Evolutionary conservation across 37 sponge, comb jelly and placozoan species (phyloP).

Genomic region (Eunapius fragilis): DNA sequence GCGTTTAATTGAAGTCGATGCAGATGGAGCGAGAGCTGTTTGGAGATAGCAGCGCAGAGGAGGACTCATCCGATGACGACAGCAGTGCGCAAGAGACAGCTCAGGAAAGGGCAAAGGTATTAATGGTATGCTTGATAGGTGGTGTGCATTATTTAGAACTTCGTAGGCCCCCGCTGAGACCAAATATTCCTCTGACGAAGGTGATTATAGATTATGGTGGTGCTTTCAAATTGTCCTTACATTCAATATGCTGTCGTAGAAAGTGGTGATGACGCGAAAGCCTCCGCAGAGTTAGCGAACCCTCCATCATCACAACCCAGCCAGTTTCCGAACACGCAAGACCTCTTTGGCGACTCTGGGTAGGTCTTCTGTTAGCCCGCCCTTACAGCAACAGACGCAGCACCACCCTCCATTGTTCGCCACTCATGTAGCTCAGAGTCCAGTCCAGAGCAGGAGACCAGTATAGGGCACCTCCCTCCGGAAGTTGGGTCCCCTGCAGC

Average conservation of each 20-base stretch:
- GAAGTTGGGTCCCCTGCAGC: not conserved
- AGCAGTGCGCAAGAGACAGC: constrained; percentile 14
- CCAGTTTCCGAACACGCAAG: constrained; percentile 21
- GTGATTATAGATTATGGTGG: not conserved
- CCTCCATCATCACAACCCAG: not conserved
- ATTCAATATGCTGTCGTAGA: not conserved
- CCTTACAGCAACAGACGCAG: not conserved
- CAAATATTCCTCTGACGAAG: constrained; percentile 23
- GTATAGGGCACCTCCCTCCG: not conserved
- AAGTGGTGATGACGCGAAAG: not conserved
- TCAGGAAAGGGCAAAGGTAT: not conserved
- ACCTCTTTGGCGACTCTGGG: constrained; percentile 56
- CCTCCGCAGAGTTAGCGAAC: no score
- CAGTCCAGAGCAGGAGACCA: not conserved
- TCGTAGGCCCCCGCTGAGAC: not conserved
- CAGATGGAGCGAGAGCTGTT: constrained; percentile 28
- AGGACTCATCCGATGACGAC: constrained; percentile 44
- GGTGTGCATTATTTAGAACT: constrained; percentile 36
- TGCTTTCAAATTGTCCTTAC: no score
- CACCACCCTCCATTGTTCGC: not conserved
- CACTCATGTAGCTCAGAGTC: not conserved
- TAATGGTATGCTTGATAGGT: not conserved
- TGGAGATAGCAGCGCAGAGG: constrained; percentile 48
- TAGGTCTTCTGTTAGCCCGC: no score
- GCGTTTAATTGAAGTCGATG: not conserved